Base-by-base conservation (phyloP, 2,888 invertebrate genomes). In the Dasypolia templi region DNA sequence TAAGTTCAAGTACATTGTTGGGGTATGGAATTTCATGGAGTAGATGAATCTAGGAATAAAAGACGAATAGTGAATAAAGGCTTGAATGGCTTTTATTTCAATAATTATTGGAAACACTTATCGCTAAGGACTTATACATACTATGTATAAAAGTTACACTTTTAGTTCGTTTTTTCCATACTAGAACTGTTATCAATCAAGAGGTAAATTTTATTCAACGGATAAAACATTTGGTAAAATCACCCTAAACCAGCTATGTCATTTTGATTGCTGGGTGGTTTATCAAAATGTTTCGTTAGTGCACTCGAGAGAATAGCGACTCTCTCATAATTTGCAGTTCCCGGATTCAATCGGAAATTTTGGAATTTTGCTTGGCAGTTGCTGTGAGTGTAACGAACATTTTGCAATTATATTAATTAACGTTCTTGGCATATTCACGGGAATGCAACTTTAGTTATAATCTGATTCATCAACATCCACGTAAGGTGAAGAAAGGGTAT, bases 1-100 rank as follows among this genome's bases (percentile, higher is more conserved):
- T 12, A 80, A 74, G 72, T 81, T 79, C 79, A 81, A 75, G 76
- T 61, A 58, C 46, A 66, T 53, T 17, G 44, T 14, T 22, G 53
- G 26, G 44, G 35, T 42, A 58, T 58, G 26, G 39, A 55, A 77
- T 56, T 61, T 58, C 4, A 17, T 58, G 9, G 19, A 59, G 44
- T 14, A 42, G 9, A 22, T 12, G 22, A 42, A 35, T 58, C 17
- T n/a, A 32, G n/a, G 3, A 35, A 11, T 73, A 12, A 22, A 22
- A 74, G n/a, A 17, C 14, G 22, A 62, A 68, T 22, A 44, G 22
- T 9, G n/a, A n/a, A 5, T 17, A 32, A 11, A 46, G 4, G 9
- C 22, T n/a, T 17, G 14, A 22, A 29, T n/a, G 0, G n/a, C 14
- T 39, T 7, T 19, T 22, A 19, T 68, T 44, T 68, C 14, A 32